Evolutionary conservation across 2,888 invertebrate species (phyloP), one percentile per base, ranked within the genome.

Genomic region (Caenorhabditis drosophilae): DNA sequence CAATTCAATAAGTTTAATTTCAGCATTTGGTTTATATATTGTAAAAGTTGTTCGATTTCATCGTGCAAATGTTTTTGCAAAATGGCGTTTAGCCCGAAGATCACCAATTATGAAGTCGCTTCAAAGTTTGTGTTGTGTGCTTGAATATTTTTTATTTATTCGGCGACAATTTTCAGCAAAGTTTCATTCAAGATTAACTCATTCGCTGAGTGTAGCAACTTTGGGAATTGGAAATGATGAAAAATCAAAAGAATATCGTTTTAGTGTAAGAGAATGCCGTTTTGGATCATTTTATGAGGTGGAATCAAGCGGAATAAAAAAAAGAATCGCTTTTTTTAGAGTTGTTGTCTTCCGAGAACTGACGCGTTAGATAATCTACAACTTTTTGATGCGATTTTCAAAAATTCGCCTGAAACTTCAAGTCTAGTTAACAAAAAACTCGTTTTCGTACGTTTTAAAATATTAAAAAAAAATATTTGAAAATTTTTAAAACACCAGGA

Each of bases 41-140:
- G 49, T 63, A 16, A 63, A 63, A 52, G 62, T 53, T 4, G 62
- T 63, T n/a, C 41, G 62, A 6, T 63, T 63, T 27, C 62, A 63
- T 57, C 42, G 62, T 23, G 15, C 31, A 9, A 56, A 63, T 35
- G 62, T 63, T 23, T 63, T 63, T 26, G 62, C 62, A 0, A 63
- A 63, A 38, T 63, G 62, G 62, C 25, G 62, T 27, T 25, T 63
- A 22, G 62, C 62, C 2, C 26, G 62, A 36, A 52, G 57, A 38
- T 34, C 50, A 27, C 62, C 62, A 27, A 57, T 63, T 27, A 40
- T 63, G 9, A 56, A 47, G 23, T 56, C 62, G 11, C 49, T 57
- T 44, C 52, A 46, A 36, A 63, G 62, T 63, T 12, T n/a, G 62
- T 20, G n/a, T 36, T 22, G 23, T 40, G 7, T 27, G 26, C 16